Evolutionary conservation across 2,888 invertebrate species (phyloP).

Genomic region (Psococerastis gibbosa): DNA sequence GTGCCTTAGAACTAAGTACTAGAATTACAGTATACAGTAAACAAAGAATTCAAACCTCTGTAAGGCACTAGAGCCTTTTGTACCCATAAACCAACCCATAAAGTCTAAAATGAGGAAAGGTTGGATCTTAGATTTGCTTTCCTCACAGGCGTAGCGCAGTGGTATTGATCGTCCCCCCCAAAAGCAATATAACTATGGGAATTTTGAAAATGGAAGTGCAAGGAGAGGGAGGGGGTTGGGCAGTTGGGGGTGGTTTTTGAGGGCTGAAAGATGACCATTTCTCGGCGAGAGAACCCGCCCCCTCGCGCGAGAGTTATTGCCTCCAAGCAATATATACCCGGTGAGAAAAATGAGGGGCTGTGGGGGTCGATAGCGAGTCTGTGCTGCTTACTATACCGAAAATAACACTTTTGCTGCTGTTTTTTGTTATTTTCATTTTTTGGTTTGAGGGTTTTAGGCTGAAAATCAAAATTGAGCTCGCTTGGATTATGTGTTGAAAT

Average conservation of each 20-base stretch:
- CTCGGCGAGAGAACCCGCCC: slow-evolving; percentile 8
- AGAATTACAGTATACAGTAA: too few relatives aligned
- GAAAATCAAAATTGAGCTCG: not conserved
- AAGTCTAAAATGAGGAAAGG: too few relatives aligned
- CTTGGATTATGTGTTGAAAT: too few relatives aligned
- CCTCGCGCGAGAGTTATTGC: slow-evolving; percentile 8
- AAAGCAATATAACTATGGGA: slow-evolving; percentile 12
- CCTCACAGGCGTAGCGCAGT: too few relatives aligned
- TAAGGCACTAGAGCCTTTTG: too few relatives aligned
- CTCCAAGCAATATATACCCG: not conserved
- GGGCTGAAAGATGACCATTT: slow-evolving; percentile 14
- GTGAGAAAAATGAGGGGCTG: slow-evolving; percentile 4
- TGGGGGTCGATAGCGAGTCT: slow-evolving; percentile 1
- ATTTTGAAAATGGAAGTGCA: slow-evolving; percentile 16
- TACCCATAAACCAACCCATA: too few relatives aligned
- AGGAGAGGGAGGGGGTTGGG: slow-evolving; percentile 8
- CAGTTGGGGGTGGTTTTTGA: slow-evolving; percentile 12
- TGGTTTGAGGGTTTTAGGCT: not conserved
- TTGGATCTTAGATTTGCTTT: too few relatives aligned
- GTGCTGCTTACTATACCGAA: too few relatives aligned
- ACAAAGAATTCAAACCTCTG: too few relatives aligned
- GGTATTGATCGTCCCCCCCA: slow-evolving; percentile 3
- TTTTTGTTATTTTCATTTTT: not conserved
- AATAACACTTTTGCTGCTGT: too few relatives aligned
- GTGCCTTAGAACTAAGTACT: too few relatives aligned